Evolutionary conservation across 2,113 vertebrate genomes (phyloP), one percentile per base, ranked within the genome.

Genomic region (Gymnobelideus leadbeateri): DNA sequence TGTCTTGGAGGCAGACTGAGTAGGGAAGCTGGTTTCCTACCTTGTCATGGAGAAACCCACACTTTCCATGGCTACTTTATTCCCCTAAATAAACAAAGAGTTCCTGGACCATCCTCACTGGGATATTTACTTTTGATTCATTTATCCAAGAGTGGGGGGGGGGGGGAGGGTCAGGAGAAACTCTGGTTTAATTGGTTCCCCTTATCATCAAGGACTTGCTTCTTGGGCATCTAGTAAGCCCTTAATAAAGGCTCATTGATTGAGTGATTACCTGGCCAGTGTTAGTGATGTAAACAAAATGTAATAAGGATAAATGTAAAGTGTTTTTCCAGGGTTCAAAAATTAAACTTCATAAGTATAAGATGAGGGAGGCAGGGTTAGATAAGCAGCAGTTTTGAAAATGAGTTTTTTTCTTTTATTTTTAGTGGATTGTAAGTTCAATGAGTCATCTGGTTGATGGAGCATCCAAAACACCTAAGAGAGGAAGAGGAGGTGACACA

Each of bases 1-100:
- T 93, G 91, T 97, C 95, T 95, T 90, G 57, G 77, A 3, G 53
- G 93, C 61, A 94, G 94, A 93, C 92, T 77, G 55, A 57, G 96
- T 37, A 96, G 25, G 91, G 37, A 43, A 77, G 43, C 14, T 37
- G 10, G 46, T 55, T 93, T 31, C 91, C 89, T 49, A 7, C 84
- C 50, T 26, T 51, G 93, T 50, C 92, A 51, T 23, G 3, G 31
- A 51, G 31, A 77, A 77, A 77, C 61, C 61, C 49, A 51, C 94
- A 51, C 91, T 92, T 19, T 46, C 57, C 51, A 37, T 77, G 53
- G 89, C 89, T 26, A 8, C 28, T 92, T 55, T 53, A 8, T 77
- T 77, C 61, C 37, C 37, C 37, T n/a, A 77, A 77, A 46, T 57
- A 12, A 47, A 0, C 7, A 3, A 92, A 53, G 21, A 12, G 50